Base-by-base conservation (phyloP, 2,113 vertebrate species). In the Stercorarius parasiticus region DNA sequence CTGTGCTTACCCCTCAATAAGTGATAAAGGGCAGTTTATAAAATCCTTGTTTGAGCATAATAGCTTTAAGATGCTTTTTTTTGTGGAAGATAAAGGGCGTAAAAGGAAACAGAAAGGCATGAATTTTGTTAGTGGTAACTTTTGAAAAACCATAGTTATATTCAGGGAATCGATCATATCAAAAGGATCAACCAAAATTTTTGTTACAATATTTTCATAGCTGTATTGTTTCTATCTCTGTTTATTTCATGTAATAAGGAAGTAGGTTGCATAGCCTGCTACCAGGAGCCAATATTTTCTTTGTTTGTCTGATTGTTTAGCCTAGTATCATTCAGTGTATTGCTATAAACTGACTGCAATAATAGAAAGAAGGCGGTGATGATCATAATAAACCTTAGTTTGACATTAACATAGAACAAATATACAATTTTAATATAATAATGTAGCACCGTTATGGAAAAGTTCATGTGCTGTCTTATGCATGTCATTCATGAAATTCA, bases 401-500 rank as follows among this genome's bases (percentile, higher is more conserved):
- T 90, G 70, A 62, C 43, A 84, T 88, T 78, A 66, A n/a, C 21
- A 30, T 43, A 74, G 61, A 87, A 89, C 7, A 90, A 85, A 76
- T 55, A 65, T 9, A 69, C 36, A 71, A 59, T 90, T 91, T 95
- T 40, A 66, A 47, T 38, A 53, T 72, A 82, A 84, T 69, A 76
- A 82, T 61, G 40, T 65, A 61, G 30, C 78, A 95, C 30, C 52
- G 13, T 77, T 76, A 65, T 67, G 67, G 32, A 82, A 93, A 47
- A 84, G 86, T 91, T 95, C 62, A 73, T 80, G n/a, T 82, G 12
- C 53, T 80, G 13, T 43, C 49, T 92, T 88, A 73, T 59, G 55
- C 66, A 45, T 79, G 40, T 96, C 47, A 87, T 92, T 97, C 13
- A 55, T 77, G 17, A 93, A 94, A 87, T 82, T 94, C 62, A 73